Conservation (phyloP, 2,113 vertebrate genomes). For the Myxocyprinus asiaticus region DNA sequence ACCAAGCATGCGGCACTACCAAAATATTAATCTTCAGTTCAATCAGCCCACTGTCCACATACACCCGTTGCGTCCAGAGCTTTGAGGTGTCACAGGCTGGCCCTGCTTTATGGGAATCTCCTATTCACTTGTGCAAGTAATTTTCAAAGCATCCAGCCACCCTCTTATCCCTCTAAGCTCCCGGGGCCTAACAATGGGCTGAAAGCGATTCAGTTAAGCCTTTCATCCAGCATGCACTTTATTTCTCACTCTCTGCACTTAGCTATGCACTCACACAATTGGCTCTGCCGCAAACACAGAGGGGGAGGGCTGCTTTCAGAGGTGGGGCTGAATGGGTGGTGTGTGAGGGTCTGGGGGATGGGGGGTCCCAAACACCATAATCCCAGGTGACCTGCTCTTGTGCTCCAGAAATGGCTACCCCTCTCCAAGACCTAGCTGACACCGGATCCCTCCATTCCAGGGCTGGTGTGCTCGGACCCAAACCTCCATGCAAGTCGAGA, state of each 20-base stretch:
- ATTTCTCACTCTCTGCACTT: constrained; percentile 79
- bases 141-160: constrained; percentile 86
- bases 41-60: constrained; percentile 69
- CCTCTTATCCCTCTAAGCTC: constrained; percentile 78
- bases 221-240: constrained; percentile 83
- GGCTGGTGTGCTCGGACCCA: constrained; percentile 66
- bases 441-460: constrained; percentile 65
- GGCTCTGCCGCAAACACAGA: constrained; percentile 75
- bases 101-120: constrained; percentile 79
- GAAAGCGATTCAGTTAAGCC: constrained; percentile 84
- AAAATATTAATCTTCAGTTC: constrained; percentile 55
- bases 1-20: neutral
- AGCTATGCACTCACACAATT: constrained; percentile 76
- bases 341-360: constrained; percentile 13
- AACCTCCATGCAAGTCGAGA: constrained; percentile 52
- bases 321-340: constrained; percentile 39
- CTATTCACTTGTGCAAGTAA: constrained; percentile 84
- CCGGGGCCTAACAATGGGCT: constrained; percentile 78
- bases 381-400: constrained; percentile 72
- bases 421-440: too few relatives aligned
- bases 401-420: constrained; percentile 74
- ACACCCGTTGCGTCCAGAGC: constrained; percentile 49
- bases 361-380: constrained; percentile 71
- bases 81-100: constrained; percentile 75
- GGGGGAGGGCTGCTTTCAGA: constrained; percentile 39